These are phyloP conservation scores for Drosophila rubida DNA, from an alignment of 2,888 invertebrate species.

Conservation along the genomic window DNA sequence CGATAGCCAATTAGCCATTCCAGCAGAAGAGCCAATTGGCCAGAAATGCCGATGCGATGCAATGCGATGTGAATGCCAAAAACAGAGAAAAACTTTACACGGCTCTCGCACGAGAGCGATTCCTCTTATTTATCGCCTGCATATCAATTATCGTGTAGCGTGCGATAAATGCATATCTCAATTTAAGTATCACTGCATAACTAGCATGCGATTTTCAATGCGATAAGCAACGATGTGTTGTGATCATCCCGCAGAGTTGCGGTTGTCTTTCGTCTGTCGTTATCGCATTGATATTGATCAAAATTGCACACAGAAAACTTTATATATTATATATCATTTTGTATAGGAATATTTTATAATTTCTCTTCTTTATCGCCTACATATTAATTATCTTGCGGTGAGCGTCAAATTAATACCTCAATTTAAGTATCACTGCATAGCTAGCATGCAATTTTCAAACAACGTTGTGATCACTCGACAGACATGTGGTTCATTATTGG, in stretches of 20 bases:
- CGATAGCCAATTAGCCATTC: slow-evolving; percentile 64
- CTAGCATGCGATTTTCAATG: not conserved
- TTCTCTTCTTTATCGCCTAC: not conserved
- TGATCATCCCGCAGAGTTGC: not conserved
- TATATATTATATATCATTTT: no score
- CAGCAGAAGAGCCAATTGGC: slow-evolving; percentile 17
- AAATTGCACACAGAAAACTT: no score
- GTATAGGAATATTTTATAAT: no score
- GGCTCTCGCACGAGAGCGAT: not conserved
- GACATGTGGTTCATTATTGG: not conserved
- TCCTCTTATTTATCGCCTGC: not conserved
- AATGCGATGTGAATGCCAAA: not conserved
- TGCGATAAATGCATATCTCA: slow-evolving; percentile 10
- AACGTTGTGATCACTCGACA: slow-evolving; percentile 4
- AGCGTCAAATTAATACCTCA: slow-evolving; percentile 11
- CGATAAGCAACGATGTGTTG: slow-evolving; percentile 13
- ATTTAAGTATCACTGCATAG: slow-evolving; percentile 3
- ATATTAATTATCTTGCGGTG: slow-evolving; percentile 9
- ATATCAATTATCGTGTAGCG: slow-evolving; percentile 10
- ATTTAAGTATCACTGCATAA: slow-evolving; percentile 4
- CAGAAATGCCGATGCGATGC: slow-evolving; percentile 4
- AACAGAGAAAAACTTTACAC: not conserved
- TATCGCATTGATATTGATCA: not conserved
- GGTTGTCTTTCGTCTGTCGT: not conserved
- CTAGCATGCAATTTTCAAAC: slow-evolving; percentile 1